Conservation (phyloP, 2,113 vertebrate genomes). For the Limanda limanda region DNA sequence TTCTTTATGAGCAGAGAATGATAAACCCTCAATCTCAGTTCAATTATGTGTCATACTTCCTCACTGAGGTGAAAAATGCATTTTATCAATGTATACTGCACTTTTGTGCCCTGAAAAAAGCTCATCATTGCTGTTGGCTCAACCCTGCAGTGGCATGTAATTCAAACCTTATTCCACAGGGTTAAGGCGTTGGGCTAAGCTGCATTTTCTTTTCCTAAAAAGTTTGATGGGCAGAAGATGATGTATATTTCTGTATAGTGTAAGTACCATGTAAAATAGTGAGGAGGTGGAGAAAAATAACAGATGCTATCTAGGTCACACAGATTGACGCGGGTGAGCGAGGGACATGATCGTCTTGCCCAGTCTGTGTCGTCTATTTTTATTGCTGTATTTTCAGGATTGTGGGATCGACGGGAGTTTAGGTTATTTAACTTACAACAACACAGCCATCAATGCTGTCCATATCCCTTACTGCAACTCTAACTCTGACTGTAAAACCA, state of each 20-base stretch:
- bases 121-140: constrained; percentile 68
- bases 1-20: too few relatives aligned
- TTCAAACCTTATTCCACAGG: constrained; percentile 60
- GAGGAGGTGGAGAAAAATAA: constrained; percentile 62
- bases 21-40: too few relatives aligned
- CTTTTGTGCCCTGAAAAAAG: constrained; percentile 56
- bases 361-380: constrained; percentile 83
- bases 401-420: constrained; percentile 85
- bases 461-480: constrained; percentile 84
- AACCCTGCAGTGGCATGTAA: constrained; percentile 69
- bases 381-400: constrained; percentile 85
- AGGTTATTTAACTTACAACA: constrained; percentile 83
- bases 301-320: constrained; percentile 81
- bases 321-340: constrained; percentile 66
- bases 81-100: too few relatives aligned
- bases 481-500: constrained; percentile 86
- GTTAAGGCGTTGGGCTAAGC: constrained; percentile 68
- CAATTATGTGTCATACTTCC: too few relatives aligned
- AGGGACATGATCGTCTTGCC: constrained; percentile 85
- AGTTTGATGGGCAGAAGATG: constrained; percentile 79
- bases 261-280: constrained; percentile 98
- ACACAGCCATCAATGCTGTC: constrained; percentile 79
- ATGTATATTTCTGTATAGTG: constrained; percentile 99
- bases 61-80: too few relatives aligned
- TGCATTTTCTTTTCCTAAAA: constrained; percentile 74